These are phyloP conservation scores for Gymnorhina tibicen DNA, from an alignment of 2,113 vertebrate genomes.

Conservation along the genomic window DNA sequence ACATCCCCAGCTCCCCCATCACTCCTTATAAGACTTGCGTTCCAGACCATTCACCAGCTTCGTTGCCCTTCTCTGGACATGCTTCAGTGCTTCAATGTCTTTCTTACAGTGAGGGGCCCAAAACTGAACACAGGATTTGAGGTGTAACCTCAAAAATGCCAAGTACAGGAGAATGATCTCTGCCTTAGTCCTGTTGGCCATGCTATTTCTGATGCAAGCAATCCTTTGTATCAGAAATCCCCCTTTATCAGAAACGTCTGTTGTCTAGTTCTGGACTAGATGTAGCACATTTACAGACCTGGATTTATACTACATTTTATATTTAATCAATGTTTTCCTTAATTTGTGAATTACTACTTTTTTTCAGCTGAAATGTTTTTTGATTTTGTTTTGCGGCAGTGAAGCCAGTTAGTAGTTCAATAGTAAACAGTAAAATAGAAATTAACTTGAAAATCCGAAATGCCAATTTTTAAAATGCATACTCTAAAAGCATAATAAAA, in stretches of 20 bases:
- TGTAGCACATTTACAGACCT: neutral
- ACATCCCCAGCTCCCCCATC: no score
- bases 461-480: neutral
- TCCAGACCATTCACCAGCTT: neutral
- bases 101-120: neutral
- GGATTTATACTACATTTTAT: neutral
- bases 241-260: neutral
- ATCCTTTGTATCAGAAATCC: neutral
- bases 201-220: neutral
- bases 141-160: neutral
- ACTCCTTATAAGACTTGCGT: neutral
- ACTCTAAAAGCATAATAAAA: neutral
- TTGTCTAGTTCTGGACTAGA: neutral
- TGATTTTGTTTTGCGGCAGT: neutral
- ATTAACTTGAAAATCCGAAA: neutral
- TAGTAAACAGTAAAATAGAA: neutral
- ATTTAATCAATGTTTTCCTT: neutral
- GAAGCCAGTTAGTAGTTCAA: neutral
- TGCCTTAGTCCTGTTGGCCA: neutral
- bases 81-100: neutral
- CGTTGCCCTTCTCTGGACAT: rapidly evolving
- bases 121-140: neutral
- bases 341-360: neutral
- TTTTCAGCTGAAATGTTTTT: neutral
- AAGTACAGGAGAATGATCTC: no score